Evolutionary conservation across 2,888 invertebrate species (phyloP), one percentile per base, ranked within the genome.

Genomic region (Caenorhabditis auriculariae): DNA sequence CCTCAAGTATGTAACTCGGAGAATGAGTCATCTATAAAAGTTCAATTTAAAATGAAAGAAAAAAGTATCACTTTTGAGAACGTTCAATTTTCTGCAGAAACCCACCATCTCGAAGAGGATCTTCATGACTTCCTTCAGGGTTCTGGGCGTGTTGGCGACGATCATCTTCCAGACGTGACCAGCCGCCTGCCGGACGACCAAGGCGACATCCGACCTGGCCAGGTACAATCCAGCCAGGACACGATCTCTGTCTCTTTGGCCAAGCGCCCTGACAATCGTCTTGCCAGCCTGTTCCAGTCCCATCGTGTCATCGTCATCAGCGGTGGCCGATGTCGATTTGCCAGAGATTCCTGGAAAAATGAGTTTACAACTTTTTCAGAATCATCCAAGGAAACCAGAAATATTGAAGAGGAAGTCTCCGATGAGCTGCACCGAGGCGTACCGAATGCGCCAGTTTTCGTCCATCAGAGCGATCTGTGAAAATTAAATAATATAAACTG

Each of bases 91-190:
- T 35, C 35, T 35, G 35, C 12, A 1, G n/a, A 45, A 56, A 23
- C 66, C 86, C 61, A 98, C 85, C 48, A 96, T 85, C 15, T 90
- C 88, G 84, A 98, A 98, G 43, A 98, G 85, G 0, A 93, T 93
- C 5, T 93, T 92, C 68, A 98, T 86, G 78, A 98, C 95, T 87
- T 96, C 96, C 61, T 93, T 87, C 42, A 98, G 85, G 0, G 96
- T 96, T 82, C 93, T 88, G 0, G 96, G 96, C 0, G 96, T 98
- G 83, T 98, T 96, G 1, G 94, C 91, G 1, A 98, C 96, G 1
- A 98, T 93, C 70, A 96, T 91, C 86, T 98, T 98, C 98, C 98
- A 98, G 0, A 98, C 96, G 83, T 98, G 98, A 54, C 95, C 87
- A 7, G 98, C 94, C 0, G 95, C 91, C 85, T 96, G 96, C 0